A percentile compares a stretch with the other conserved stretches of the same genome.
These are phyloP conservation scores for Felis catus DNA, from an alignment of 2,113 vertebrate genomes.

Conservation along the genomic window DNA sequence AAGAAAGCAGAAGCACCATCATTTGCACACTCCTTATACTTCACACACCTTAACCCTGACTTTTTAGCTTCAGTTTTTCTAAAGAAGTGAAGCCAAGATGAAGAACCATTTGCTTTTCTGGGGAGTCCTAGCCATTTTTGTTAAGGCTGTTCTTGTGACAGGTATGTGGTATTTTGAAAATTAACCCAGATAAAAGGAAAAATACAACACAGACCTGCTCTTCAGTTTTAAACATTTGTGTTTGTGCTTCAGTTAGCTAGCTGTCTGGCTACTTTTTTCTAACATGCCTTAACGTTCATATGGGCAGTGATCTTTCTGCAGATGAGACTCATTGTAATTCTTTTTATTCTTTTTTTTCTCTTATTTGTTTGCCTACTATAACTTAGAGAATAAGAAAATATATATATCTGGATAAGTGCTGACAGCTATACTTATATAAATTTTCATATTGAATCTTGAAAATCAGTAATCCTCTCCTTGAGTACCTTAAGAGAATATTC, in stretches of 20 bases:
- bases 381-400: slow-evolving; percentile 28
- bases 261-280: background rate
- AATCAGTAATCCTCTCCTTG: background rate
- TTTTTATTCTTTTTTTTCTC: slow-evolving; percentile 2
- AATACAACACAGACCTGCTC: background rate
- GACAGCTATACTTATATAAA: background rate
- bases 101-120: slow-evolving; percentile 75
- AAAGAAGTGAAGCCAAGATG: slow-evolving; percentile 84
- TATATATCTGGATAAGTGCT: background rate
- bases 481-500: slow-evolving; percentile 20
- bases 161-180: slow-evolving; percentile 81
- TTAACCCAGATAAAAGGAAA: slow-evolving; percentile 47
- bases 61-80: slow-evolving; percentile 68
- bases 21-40: slow-evolving; percentile 82
- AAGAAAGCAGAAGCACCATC: slow-evolving; percentile 77
- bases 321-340: background rate
- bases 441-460: background rate
- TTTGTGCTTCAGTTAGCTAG: slow-evolving; percentile 1
- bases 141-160: slow-evolving; percentile 77
- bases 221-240: slow-evolving; percentile 52
- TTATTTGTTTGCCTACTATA: background rate
- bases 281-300: background rate
- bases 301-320: background rate
- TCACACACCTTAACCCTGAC: slow-evolving; percentile 55
- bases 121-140: slow-evolving; percentile 73